Conservation (phyloP, 2,888 invertebrate genomes). For the Apodemia zela region DNA sequence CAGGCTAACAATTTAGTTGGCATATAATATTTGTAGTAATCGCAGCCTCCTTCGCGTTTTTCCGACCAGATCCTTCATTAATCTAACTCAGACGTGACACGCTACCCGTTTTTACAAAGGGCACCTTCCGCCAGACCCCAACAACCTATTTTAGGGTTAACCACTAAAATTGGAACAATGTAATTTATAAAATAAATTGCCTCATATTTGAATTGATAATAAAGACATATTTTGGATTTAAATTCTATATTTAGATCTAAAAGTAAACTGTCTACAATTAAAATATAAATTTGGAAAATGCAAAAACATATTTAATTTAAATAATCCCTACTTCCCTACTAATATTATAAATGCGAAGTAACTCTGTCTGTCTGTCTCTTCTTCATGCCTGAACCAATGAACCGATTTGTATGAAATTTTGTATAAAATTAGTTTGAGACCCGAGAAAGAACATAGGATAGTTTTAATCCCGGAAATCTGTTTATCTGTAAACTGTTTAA, state of each 20-base stretch:
- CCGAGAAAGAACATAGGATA: no score
- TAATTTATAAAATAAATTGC: conserved; percentile 15
- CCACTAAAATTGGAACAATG: conserved; percentile 14
- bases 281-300: no score
- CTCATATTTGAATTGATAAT: conserved; percentile 10
- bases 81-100: conserved; percentile 23
- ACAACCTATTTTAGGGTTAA: conserved; percentile 22
- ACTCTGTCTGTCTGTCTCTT: no score
- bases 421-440: no score
- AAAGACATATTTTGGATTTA: conserved; percentile 4
- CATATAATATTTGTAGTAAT: conserved; percentile 21
- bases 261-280: background rate
- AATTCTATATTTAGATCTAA: background rate
- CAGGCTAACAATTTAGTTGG: conserved; percentile 16
- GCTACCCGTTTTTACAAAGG: conserved; percentile 22
- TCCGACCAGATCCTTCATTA: conserved; percentile 19
- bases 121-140: conserved; percentile 17
- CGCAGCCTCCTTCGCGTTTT: conserved; percentile 21
- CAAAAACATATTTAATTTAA: no score
- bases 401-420: no score
- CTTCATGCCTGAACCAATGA: no score
- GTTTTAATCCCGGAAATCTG: no score
- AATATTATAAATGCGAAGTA: no score
- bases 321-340: no score
- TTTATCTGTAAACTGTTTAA: no score